Evolutionary conservation across 2,113 vertebrate species (phyloP).

Genomic region (Hydrolagus affinis): DNA sequence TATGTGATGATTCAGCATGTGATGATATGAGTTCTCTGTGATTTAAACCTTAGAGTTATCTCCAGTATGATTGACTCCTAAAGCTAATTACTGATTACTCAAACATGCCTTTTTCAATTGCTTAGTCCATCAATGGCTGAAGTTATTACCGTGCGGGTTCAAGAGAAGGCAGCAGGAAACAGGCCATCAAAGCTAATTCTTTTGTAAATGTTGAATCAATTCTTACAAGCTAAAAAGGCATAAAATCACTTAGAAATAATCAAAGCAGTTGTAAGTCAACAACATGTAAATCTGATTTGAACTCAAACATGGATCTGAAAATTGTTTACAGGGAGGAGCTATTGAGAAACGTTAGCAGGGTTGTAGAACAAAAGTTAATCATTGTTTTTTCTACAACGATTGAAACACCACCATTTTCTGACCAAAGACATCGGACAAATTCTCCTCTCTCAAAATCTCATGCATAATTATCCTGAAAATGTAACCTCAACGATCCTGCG

Average conservation of each 20-base stretch:
- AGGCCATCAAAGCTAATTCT: neutral
- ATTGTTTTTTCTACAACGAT: neutral
- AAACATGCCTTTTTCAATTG: neutral
- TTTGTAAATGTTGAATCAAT: neutral
- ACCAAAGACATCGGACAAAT: no score
- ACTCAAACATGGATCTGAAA: neutral
- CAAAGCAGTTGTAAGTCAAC: neutral
- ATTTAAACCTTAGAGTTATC: neutral
- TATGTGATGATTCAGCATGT: no score
- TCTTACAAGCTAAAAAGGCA: neutral
- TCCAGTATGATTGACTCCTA: neutral
- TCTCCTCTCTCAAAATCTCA: neutral
- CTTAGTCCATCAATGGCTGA: neutral
- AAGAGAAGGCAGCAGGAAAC: no score
- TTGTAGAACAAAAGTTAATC: neutral
- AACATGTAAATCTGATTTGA: neutral
- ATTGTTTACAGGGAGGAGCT: neutral
- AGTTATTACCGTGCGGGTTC: neutral
- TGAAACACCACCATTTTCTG: neutral
- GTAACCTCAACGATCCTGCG: neutral
- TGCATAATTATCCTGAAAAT: neutral
- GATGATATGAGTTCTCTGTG: no score
- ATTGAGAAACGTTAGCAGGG: neutral
- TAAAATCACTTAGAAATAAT: neutral
- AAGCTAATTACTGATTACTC: neutral